Base-by-base conservation (phyloP, 2,113 vertebrate species). In the Cyphomyrus plagiostoma region DNA sequence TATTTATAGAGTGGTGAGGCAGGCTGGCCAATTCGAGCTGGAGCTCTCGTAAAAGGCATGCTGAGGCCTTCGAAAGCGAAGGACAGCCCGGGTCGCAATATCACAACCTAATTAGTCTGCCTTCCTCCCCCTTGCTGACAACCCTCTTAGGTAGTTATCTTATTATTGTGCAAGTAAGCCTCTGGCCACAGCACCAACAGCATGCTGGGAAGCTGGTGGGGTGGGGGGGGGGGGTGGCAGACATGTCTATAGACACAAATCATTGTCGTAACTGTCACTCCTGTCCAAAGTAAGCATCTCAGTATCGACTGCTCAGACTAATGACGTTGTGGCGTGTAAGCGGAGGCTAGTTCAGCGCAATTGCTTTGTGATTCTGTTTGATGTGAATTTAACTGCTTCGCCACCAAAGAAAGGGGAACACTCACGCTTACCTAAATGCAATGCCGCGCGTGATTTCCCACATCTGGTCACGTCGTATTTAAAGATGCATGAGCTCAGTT, bases 81-180 rank as follows among this genome's bases (percentile, higher is more conserved):
- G 49, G 85, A 86, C 11, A 35, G 30, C 9, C 48, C 6, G 2
- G 17, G 13, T 87, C 15, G 1, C 49, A 53, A 53, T 35, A 35
- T 87, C 85, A 87, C n/a, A 53, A 48, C 85, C n/a, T 86, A 86
- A 86, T 50, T 86, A 86, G 84, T 50, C 35, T 42, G 48, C 15
- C 48, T 35, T 56, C 30, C 45, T 48, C 39, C 45, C 21, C 85
- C 50, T 86, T 86, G 48, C 62, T 86, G 83, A 48, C 83, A 86
- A 13, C 83, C n/a, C 82, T 84, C 45, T 70, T 70, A 26, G 62
- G 62, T 30, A 70, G 62, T 70, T 70, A 30, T 70, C 10, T 70
- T 70, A 84, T 23, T 84, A 84, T 84, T 45, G 82, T 84, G 7
- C 82, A 84, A 42, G 39, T 84, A 48, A 46, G 45, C 42, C 82